phyloP scores from a whole-genome alignment of 1,140 invertebrate genomes.

The Nasonia longicornis region DNA sequence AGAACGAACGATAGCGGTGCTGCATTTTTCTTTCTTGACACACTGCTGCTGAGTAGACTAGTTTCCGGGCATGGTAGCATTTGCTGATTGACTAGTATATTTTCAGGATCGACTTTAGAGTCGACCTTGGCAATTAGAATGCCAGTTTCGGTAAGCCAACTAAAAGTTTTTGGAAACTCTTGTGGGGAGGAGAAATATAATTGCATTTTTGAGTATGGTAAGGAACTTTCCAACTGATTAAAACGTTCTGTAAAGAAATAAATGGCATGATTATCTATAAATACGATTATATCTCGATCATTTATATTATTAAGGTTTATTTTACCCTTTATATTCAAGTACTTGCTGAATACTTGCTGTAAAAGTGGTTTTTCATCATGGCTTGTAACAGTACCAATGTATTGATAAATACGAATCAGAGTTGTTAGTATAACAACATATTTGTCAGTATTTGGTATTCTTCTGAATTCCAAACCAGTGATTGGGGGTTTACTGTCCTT shows the following conservation, averaged over 20 bases:
- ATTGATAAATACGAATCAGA: constrained; percentile 86
- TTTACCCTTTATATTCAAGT: constrained; percentile 80
- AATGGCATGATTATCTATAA: constrained; percentile 26
- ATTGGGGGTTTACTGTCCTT: constrained; percentile 80
- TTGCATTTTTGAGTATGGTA: constrained; percentile 84
- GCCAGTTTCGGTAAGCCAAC: constrained; percentile 86
- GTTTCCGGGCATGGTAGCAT: constrained; percentile 73
- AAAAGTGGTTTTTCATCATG: constrained; percentile 84
- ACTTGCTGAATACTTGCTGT: constrained; percentile 85
- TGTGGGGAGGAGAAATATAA: constrained; percentile 80
- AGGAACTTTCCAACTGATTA: constrained; percentile 80
- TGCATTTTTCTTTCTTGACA: constrained; percentile 49
- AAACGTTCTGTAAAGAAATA: constrained; percentile 70
- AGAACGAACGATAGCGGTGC: constrained; percentile 84
- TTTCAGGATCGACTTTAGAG: constrained; percentile 70
- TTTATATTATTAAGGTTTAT: constrained; percentile 12
- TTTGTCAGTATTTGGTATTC: constrained; percentile 76
- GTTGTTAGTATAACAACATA: constrained; percentile 89
- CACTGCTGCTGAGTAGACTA: constrained; percentile 60
- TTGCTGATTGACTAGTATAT: constrained; percentile 73
- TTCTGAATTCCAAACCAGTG: constrained; percentile 87
- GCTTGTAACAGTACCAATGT: constrained; percentile 79
- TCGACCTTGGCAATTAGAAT: constrained; percentile 76
- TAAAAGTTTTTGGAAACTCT: constrained; percentile 81
- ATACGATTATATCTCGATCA: neutral